Evolutionary conservation across 2,797 vertebrate genomes (phyloP).

Genomic region (Myotis myotis): DNA sequence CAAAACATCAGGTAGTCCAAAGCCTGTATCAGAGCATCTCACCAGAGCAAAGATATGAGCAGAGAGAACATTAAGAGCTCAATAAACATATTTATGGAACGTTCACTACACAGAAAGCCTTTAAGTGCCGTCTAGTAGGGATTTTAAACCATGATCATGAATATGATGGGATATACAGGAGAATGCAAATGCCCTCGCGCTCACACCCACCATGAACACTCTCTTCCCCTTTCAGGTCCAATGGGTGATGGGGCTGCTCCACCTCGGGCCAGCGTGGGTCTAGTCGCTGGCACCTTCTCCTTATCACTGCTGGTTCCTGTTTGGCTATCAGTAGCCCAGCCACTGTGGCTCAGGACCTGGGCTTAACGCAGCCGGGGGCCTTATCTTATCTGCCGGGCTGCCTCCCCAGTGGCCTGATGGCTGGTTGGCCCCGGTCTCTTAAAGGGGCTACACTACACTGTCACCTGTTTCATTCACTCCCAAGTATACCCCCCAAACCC

Average conservation of each 20-base stretch:
- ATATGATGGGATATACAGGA: background rate
- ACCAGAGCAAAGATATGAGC: background rate
- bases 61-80: background rate
- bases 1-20: conserved; percentile 19
- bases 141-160: background rate
- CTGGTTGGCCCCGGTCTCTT: conserved; percentile 28
- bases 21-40: background rate
- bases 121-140: background rate
- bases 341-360: conserved; percentile 29
- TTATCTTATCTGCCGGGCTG: conserved; percentile 74
- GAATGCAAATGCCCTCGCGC: background rate
- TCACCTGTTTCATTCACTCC: background rate
- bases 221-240: background rate
- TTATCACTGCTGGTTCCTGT: conserved; percentile 64
- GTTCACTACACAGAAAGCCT: background rate
- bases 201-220: background rate
- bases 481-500: background rate
- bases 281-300: conserved; percentile 39
- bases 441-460: conserved; percentile 59
- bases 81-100: background rate
- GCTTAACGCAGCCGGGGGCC: background rate
- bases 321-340: conserved; percentile 40
- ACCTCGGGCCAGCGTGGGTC: conserved; percentile 28
- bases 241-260: background rate
- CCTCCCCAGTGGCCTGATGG: conserved; percentile 37